phyloP scores from a whole-genome alignment of 2,888 invertebrate genomes.

The Criorhina ranunculi region DNA sequence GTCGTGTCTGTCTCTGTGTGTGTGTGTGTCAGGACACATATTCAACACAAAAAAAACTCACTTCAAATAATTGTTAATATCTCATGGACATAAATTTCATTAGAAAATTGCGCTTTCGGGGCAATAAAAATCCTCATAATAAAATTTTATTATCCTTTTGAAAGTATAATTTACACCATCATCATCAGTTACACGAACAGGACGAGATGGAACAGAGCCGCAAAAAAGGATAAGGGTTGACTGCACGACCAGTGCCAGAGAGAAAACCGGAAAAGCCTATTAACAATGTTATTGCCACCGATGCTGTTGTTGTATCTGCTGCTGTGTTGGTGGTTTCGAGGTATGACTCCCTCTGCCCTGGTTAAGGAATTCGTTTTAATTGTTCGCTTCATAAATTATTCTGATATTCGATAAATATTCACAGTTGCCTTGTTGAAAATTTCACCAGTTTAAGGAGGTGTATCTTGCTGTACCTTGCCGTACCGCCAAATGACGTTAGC shows the following conservation, averaged over 20 bases:
- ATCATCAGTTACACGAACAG: conserved; percentile 57
- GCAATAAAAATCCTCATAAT: conserved; percentile 71
- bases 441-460: not conserved
- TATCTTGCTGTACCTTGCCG: not conserved
- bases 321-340: conserved; percentile 42
- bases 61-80: conserved; percentile 67
- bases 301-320: conserved; percentile 1
- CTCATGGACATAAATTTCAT: conserved; percentile 67
- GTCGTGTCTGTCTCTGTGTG: too few species aligned
- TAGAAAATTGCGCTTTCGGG: conserved; percentile 64
- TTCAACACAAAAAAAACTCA: conserved; percentile 37
- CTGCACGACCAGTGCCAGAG: not conserved
- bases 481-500: conserved; percentile 49
- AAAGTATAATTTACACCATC: conserved; percentile 72
- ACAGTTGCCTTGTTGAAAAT: not conserved
- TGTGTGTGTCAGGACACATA: not conserved
- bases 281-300: conserved; percentile 38
- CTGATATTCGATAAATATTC: conserved; percentile 65
- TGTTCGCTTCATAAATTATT: conserved; percentile 65
- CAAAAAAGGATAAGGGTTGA: conserved; percentile 43
- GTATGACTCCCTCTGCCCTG: conserved; percentile 12
- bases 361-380: conserved; percentile 50
- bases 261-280: conserved; percentile 38
- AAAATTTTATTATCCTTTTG: conserved; percentile 72
- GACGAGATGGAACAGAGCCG: not conserved